Evolutionary conservation across 2,888 invertebrate genomes (phyloP).

Genomic region (Chrysotoxum bicinctum): DNA sequence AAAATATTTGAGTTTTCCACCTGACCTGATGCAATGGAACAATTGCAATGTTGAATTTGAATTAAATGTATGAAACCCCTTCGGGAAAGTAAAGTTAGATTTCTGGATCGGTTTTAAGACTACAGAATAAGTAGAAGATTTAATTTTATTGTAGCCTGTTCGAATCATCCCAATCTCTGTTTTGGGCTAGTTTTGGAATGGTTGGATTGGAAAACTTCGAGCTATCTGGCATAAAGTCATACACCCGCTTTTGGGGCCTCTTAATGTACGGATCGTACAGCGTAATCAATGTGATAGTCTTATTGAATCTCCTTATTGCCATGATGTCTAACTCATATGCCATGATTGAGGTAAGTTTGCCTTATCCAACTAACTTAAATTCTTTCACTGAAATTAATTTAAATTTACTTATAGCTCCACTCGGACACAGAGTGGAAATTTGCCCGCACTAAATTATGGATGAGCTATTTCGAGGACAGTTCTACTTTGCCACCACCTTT

Average conservation of each 20-base stretch:
- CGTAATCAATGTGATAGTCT: conserved; percentile 96
- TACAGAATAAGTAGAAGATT: no score
- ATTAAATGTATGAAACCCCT: no score
- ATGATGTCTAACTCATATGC: conserved; percentile 99
- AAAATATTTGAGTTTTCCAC: no score
- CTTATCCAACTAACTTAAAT: neutral
- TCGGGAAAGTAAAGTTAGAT: no score
- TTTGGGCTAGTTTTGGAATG: conserved; percentile 98
- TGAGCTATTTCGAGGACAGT: conserved; percentile 96
- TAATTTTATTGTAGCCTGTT: conserved; percentile 86
- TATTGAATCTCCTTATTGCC: conserved; percentile 96
- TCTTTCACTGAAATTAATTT: neutral
- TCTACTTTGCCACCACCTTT: conserved; percentile 96
- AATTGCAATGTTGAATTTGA: no score
- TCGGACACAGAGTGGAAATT: conserved; percentile 99
- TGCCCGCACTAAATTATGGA: conserved; percentile 95
- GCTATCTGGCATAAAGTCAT: conserved; percentile 92
- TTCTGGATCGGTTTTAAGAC: no score
- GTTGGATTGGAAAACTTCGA: conserved; percentile 94
- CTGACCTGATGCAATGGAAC: no score
- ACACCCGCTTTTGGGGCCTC: conserved; percentile 96
- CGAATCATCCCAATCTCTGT: conserved; percentile 96
- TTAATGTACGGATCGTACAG: conserved; percentile 98
- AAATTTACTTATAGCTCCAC: conserved; percentile 86
- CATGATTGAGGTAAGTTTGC: conserved; percentile 90